These are phyloP conservation scores for Tetranychus piercei DNA, from an alignment of 2,888 invertebrate species.

Conservation along the genomic window DNA sequence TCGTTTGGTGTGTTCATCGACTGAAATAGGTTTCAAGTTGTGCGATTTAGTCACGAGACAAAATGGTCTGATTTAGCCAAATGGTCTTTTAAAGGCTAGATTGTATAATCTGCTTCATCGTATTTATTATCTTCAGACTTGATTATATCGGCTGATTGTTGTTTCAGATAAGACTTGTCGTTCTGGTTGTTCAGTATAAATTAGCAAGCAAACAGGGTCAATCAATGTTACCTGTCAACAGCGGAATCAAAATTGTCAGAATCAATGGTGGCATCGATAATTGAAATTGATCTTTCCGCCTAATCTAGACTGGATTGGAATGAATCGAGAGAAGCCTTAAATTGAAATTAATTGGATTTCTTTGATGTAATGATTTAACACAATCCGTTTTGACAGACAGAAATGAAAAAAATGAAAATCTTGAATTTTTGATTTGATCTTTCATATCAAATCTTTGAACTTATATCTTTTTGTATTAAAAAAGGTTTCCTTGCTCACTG, in stretches of 20 bases:
- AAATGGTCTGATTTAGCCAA: no score
- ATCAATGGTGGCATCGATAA: neutral
- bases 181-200: constrained; percentile 1
- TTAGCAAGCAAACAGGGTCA: neutral
- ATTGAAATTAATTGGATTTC: neutral
- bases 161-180: neutral
- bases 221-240: neutral
- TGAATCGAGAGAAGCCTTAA: neutral
- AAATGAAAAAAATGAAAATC: neutral
- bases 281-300: neutral
- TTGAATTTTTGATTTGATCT: no score
- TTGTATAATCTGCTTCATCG: neutral
- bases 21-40: no score
- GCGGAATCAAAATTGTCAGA: neutral
- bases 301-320: neutral
- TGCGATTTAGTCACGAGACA: no score
- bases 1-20: no score
- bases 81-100: neutral
- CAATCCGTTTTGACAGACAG: neutral
- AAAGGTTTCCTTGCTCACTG: neutral
- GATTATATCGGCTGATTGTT: neutral
- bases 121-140: neutral
- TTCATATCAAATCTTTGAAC: neutral
- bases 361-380: neutral
- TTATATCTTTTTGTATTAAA: neutral